These are phyloP conservation scores for Caenorhabditis brenneri DNA, from an alignment of 1,140 invertebrate genomes.

Conservation along the genomic window DNA sequence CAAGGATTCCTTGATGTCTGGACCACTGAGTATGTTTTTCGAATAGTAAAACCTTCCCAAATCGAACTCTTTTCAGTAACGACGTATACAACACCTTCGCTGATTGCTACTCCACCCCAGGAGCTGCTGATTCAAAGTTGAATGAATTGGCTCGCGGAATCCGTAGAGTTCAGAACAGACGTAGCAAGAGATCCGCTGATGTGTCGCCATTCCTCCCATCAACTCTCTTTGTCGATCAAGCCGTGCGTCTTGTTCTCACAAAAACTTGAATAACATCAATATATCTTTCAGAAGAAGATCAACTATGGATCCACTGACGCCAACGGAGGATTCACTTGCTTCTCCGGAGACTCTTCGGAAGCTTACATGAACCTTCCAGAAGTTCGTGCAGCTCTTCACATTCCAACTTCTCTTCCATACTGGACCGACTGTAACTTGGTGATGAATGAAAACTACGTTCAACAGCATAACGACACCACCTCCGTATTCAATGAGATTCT, in stretches of 20 bases:
- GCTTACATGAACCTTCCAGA: conserved; percentile 46
- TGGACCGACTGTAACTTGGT: conserved; percentile 46
- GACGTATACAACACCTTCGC: conserved; percentile 58
- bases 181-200: conserved; percentile 41
- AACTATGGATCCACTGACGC: conserved; percentile 62
- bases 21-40: conserved; percentile 43
- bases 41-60: background rate
- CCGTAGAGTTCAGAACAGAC: conserved; percentile 21
- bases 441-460: conserved; percentile 54
- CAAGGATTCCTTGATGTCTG: conserved; percentile 57
- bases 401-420: conserved; percentile 21
- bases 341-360: conserved; percentile 47
- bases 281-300: conserved; percentile 62
- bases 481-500: conserved; percentile 58
- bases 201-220: conserved; percentile 32
- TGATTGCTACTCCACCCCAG: conserved; percentile 52
- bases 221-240: conserved; percentile 50
- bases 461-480: conserved; percentile 55
- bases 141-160: background rate
- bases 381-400: conserved; percentile 45
- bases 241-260: background rate
- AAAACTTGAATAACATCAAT: background rate
- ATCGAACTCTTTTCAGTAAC: conserved; percentile 38
- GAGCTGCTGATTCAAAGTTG: background rate
- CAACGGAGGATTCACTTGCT: conserved; percentile 54